Base-by-base conservation (phyloP, 2,888 invertebrate species). In the Scaptomyza caliginosa region DNA sequence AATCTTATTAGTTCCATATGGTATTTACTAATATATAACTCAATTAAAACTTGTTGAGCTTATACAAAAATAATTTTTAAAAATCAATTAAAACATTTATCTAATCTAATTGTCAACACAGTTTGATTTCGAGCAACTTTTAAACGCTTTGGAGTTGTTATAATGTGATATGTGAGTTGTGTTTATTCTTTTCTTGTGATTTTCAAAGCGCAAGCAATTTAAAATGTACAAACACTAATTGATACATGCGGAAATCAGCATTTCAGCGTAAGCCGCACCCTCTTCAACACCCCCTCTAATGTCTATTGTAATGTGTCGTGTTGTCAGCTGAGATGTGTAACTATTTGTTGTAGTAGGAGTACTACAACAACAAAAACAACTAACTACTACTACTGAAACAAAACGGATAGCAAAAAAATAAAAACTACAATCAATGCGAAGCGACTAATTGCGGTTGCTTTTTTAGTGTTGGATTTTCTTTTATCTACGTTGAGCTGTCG, bases 281-380 rank as follows among this genome's bases (percentile, higher is more conserved):
- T 26, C 26, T 26, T 36, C 7, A 16, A n/a, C 10, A 16, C 23
- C 45, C 54, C 42, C 24, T 16, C 26, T 7, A 7, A 38, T 26
- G 36, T 48, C 32, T 46, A 26, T 30, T 26, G 30, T 46, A 50
- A 52, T 73, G 68, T 75, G 55, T 67, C 73, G 83, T 85, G 86
- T 85, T 85, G 85, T 83, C 87, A 85, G 87, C 81, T 83, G 81
- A 74, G 81, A 77, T 73, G 50, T 70, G 62, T 68, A 64, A 70
- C 67, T 69, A 69, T 69, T 69, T 65, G 65, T 58, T 30, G 43
- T 57, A 19, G 49, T n/a, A n/a, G n/a, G n/a, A 19, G 13, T 52
- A 56, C 50, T 38, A 59, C 46, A 60, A 77, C 57, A 36, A 26
- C 42, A 54, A 64, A 43, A 51, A 46, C 49, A 28, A 60, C n/a